Evolutionary conservation across 2,113 vertebrate genomes (phyloP).

Genomic region (Tragelaphus imberbis): DNA sequence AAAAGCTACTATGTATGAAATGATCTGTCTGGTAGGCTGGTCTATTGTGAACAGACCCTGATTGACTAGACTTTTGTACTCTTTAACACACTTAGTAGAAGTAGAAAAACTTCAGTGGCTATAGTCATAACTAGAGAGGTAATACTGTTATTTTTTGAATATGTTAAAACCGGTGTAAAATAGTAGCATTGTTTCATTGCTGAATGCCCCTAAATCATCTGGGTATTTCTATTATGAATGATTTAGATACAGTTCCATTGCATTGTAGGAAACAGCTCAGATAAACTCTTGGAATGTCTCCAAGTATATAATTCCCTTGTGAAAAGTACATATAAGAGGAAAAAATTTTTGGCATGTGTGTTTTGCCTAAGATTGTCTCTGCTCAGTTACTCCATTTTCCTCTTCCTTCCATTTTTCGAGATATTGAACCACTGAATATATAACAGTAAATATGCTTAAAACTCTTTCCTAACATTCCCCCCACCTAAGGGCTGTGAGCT

Average conservation of each 20-base stretch:
- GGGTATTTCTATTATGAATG: constrained; percentile 6
- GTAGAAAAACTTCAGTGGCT: not conserved
- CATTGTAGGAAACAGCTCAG: not conserved
- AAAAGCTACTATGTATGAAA: not conserved
- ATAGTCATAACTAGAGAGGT: not conserved
- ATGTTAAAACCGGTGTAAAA: not conserved
- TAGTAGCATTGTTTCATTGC: not conserved
- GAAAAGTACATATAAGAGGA: not conserved
- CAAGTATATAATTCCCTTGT: not conserved
- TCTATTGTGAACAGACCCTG: not conserved
- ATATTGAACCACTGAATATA: not conserved
- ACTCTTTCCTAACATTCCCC: not conserved
- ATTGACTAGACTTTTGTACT: not conserved
- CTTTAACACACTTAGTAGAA: not conserved
- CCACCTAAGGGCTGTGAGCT: not conserved
- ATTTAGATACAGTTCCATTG: not conserved
- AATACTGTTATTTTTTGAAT: not conserved
- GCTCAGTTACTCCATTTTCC: constrained; percentile 17
- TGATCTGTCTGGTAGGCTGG: not conserved
- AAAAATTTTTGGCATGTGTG: not conserved
- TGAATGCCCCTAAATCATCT: not conserved
- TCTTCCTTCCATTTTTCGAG: not conserved
- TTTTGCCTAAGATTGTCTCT: not conserved
- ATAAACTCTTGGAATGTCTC: constrained; percentile 8
- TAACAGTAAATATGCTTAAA: not conserved